A percentile compares a stretch with the other conserved stretches of the same genome.
Conservation (phyloP, 1,140 invertebrate genomes). For the Drosophila yakuba region DNA sequence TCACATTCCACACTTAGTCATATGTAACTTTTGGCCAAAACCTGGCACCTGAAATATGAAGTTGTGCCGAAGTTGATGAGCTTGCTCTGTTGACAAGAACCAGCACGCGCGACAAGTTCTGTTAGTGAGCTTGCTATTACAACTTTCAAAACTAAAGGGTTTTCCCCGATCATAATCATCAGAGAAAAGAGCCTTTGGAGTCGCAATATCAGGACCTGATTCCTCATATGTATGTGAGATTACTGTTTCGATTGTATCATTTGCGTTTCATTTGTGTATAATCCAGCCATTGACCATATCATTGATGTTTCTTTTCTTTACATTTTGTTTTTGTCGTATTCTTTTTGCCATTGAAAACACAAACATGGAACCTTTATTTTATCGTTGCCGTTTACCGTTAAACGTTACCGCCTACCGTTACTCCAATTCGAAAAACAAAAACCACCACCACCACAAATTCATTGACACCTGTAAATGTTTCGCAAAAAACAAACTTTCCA, state of each 20-base stretch:
- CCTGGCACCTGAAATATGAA: slow-evolving; percentile 24
- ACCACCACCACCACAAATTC: slow-evolving; percentile 42
- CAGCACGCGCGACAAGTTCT: slow-evolving; percentile 7
- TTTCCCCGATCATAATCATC: no score
- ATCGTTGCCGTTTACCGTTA: slow-evolving; percentile 39
- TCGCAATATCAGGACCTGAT: no score
- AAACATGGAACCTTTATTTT: slow-evolving; percentile 23
- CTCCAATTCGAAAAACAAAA: slow-evolving; percentile 16
- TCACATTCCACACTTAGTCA: slow-evolving; percentile 21
- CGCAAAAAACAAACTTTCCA: slow-evolving; percentile 32
- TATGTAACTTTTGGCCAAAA: slow-evolving; percentile 10
- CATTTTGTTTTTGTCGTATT: slow-evolving; percentile 59
- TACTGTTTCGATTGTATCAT: slow-evolving; percentile 9
- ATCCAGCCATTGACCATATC: slow-evolving; percentile 32
- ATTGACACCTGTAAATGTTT: slow-evolving; percentile 69
- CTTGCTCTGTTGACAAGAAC: slow-evolving; percentile 10
- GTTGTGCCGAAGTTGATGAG: slow-evolving; percentile 1
- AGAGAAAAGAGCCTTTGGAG: not conserved
- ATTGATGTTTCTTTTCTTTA: slow-evolving; percentile 54
- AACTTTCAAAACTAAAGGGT: not conserved
- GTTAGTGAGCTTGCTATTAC: slow-evolving; percentile 18
- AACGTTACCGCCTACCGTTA: slow-evolving; percentile 26
- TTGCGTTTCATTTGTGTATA: slow-evolving; percentile 26
- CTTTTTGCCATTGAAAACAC: slow-evolving; percentile 51
- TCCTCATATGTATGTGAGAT: not conserved